Conservation (phyloP, 2,888 invertebrate genomes). For the Camponotus fellah region DNA sequence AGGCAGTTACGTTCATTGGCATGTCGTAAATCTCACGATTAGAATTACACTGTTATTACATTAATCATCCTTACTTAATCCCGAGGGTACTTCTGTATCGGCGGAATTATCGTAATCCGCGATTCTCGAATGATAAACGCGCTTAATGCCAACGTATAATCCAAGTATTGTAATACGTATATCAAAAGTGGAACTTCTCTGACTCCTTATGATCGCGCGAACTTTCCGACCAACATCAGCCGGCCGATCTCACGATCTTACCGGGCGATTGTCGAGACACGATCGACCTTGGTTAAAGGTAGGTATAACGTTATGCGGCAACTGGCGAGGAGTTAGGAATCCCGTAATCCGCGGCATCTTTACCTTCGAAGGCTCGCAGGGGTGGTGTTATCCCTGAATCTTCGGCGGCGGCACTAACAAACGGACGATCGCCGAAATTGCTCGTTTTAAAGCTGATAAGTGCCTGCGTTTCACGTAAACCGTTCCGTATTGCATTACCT, state of each 20-base stretch:
- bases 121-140: conserved; percentile 46
- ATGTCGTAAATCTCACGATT: conserved; percentile 47
- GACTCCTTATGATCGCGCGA: conserved; percentile 50
- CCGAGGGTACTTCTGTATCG: conserved; percentile 51
- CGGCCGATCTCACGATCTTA: conserved; percentile 70
- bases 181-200: conserved; percentile 53
- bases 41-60: conserved; percentile 48
- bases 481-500: not conserved
- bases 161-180: conserved; percentile 50
- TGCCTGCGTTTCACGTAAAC: conserved; percentile 29
- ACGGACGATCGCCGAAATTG: conserved; percentile 53
- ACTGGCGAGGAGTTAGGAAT: conserved; percentile 71
- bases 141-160: conserved; percentile 49
- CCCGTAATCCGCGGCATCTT: conserved; percentile 78
- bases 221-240: conserved; percentile 66
- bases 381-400: conserved; percentile 74
- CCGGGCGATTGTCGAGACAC: conserved; percentile 59
- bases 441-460: conserved; percentile 36
- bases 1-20: conserved; percentile 34
- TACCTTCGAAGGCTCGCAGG: conserved; percentile 66
- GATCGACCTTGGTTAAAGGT: conserved; percentile 71
- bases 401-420: conserved; percentile 55
- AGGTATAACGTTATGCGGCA: conserved; percentile 68
- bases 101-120: conserved; percentile 52
- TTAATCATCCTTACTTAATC: conserved; percentile 56